Evolutionary conservation across 2,797 vertebrate genomes (phyloP).

Genomic region (Chloroceryle amazona): DNA sequence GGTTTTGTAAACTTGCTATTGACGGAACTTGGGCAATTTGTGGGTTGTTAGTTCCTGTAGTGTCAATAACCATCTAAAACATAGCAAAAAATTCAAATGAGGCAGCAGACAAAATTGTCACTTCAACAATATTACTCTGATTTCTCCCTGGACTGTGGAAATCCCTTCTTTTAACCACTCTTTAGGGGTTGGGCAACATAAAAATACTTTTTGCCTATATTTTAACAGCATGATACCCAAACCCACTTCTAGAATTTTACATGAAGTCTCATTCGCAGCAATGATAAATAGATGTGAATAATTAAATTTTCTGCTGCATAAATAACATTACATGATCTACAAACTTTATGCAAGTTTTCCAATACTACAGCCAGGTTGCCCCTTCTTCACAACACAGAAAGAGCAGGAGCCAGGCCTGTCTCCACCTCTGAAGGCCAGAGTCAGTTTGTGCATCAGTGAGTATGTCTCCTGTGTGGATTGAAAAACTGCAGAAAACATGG

Average conservation of each 20-base stretch:
- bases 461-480: neutral
- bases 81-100: constrained; percentile 32
- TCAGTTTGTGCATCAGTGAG: neutral
- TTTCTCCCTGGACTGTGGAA: neutral
- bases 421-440: neutral
- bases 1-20: constrained; percentile 53
- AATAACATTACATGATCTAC: neutral
- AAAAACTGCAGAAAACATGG: neutral
- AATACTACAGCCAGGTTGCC: neutral
- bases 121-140: neutral
- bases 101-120: neutral
- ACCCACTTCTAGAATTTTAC: neutral
- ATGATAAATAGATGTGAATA: neutral
- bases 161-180: neutral
- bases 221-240: neutral
- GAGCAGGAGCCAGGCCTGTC: neutral
- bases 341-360: neutral
- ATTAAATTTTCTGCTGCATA: neutral
- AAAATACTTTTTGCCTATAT: neutral
- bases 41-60: neutral
- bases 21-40: constrained; percentile 43
- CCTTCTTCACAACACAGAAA: neutral
- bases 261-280: neutral
- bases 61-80: constrained; percentile 69
- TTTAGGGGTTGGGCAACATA: neutral